Conservation (phyloP, 2,113 vertebrate species). For the Uria lomvia region DNA sequence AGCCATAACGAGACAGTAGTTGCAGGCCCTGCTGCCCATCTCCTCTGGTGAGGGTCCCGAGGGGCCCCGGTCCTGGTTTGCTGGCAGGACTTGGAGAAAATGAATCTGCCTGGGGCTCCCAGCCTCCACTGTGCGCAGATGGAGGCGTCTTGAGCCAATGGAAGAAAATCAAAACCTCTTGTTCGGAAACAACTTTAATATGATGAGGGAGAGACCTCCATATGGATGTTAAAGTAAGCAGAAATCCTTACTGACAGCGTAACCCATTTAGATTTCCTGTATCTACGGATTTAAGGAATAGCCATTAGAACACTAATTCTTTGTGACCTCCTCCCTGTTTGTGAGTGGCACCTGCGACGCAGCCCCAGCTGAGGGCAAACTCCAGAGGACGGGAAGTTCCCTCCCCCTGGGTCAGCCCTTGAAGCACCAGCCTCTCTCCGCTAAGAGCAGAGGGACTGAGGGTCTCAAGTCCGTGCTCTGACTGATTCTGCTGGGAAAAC, state of each 20-base stretch:
- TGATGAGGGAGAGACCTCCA: neutral
- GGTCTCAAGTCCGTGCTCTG: neutral
- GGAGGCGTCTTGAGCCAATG: neutral
- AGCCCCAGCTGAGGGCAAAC: neutral
- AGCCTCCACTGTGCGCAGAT: neutral
- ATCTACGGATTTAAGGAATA: neutral
- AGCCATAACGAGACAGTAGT: neutral
- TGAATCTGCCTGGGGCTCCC: neutral
- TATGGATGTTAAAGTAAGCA: neutral
- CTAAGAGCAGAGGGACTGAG: neutral
- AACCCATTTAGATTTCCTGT: neutral
- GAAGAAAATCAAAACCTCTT: slow-evolving; percentile 21
- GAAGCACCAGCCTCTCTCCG: neutral
- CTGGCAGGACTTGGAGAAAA: neutral
- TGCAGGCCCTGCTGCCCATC: neutral
- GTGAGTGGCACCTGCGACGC: neutral
- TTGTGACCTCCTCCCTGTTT: neutral
- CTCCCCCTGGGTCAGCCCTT: neutral
- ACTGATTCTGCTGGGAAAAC: neutral
- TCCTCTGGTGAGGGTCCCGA: neutral
- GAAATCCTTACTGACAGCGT: neutral
- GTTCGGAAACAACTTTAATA: neutral
- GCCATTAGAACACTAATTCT: neutral
- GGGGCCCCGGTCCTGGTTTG: neutral
- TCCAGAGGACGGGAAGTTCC: neutral